A percentile compares a stretch with the other conserved stretches of the same genome.
These are phyloP conservation scores for Pipra filicauda DNA, from an alignment of 2,113 vertebrate species.

Conservation along the genomic window DNA sequence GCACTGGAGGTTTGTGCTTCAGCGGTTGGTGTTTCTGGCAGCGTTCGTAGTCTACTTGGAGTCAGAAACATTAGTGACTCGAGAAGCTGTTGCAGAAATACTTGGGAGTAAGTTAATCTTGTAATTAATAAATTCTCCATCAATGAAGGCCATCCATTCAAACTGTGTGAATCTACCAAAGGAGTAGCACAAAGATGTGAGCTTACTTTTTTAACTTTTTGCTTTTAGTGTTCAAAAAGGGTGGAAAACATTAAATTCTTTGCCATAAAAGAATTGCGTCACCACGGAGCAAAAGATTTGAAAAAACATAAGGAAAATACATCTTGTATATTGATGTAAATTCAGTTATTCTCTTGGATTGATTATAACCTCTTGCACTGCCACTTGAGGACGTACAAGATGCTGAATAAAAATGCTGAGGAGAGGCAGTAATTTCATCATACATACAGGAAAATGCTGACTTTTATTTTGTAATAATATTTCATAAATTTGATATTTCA, in stretches of 20 bases:
- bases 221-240: background rate
- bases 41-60: conserved; percentile 95
- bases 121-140: background rate
- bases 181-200: background rate
- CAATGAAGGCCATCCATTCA: background rate
- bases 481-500: background rate
- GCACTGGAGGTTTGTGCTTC: conserved; percentile 96
- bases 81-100: conserved; percentile 90
- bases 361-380: background rate
- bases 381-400: background rate
- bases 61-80: conserved; percentile 87
- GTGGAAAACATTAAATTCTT: background rate
- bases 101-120: conserved; percentile 86
- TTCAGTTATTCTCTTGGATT: background rate
- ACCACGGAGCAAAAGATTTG: background rate
- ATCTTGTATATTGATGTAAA: background rate
- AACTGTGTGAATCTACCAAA: background rate
- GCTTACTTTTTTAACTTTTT: background rate
- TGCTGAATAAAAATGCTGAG: background rate
- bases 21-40: conserved; percentile 90
- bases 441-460: background rate
- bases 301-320: background rate
- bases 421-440: background rate
- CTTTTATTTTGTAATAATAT: background rate
- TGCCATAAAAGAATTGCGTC: background rate